These are phyloP conservation scores for Sympetrum striolatum DNA, from an alignment of 2,888 invertebrate genomes.

Conservation along the genomic window DNA sequence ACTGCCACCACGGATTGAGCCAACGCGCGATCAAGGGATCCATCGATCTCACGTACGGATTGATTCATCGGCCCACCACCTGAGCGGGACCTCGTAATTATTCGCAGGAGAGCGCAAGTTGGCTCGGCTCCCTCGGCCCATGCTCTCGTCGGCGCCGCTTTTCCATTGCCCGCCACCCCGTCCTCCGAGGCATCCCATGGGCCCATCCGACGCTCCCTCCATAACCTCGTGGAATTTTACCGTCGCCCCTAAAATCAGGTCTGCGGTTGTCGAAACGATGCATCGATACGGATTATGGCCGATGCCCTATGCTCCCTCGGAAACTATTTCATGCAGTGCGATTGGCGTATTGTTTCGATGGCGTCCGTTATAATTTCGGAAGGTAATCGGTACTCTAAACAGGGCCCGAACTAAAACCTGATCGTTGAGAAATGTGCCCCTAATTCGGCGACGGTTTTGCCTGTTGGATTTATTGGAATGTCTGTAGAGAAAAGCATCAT, in stretches of 20 bases:
- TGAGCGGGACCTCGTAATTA: constrained; percentile 15
- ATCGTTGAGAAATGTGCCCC: too few relatives aligned
- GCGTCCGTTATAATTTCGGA: too few relatives aligned
- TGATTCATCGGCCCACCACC: background rate
- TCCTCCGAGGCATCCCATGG: background rate
- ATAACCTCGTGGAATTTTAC: background rate
- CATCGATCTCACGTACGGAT: background rate
- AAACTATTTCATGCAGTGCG: background rate
- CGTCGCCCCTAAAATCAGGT: background rate
- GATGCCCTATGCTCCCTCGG: background rate
- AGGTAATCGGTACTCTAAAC: too few relatives aligned
- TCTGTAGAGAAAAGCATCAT: too few relatives aligned
- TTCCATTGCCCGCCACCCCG: background rate
- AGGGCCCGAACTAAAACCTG: too few relatives aligned
- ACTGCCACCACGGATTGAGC: background rate
- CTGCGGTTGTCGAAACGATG: background rate
- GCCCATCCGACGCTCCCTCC: background rate
- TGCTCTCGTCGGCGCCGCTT: background rate
- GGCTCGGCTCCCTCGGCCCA: constrained; percentile 12
- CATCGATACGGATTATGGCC: background rate
- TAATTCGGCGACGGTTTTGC: too few relatives aligned
- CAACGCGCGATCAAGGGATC: constrained; percentile 17
- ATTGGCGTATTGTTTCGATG: too few relatives aligned
- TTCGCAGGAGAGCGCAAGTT: constrained; percentile 14
- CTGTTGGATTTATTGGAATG: too few relatives aligned